Evolutionary conservation across 2,113 vertebrate species (phyloP).

Genomic region (Carlito syrichta): DNA sequence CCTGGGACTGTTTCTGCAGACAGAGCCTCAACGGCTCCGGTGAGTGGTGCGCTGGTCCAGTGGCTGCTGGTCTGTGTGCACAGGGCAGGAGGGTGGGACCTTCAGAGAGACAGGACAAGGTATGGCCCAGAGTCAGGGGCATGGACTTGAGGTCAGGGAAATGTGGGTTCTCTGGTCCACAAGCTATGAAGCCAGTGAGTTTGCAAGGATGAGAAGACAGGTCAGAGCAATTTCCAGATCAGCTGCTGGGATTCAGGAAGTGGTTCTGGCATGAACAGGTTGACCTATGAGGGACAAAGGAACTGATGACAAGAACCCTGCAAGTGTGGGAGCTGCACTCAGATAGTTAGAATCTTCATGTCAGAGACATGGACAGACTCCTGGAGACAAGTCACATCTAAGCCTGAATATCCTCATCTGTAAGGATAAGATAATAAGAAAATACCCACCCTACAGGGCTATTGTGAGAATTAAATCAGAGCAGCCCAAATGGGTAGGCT

Average conservation of each 20-base stretch:
- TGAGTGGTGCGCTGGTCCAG: neutral
- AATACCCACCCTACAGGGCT: neutral
- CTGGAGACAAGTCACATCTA: neutral
- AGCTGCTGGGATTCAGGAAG: neutral
- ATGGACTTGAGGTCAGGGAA: neutral
- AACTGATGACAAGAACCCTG: neutral
- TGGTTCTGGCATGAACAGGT: neutral
- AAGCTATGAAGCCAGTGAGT: neutral
- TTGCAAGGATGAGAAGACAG: neutral
- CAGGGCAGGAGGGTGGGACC: neutral
- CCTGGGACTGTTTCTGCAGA: constrained; percentile 64
- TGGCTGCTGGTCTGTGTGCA: no score
- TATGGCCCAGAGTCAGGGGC: neutral
- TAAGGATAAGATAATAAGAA: neutral
- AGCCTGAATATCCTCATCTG: neutral
- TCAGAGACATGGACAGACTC: no score
- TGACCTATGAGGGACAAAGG: neutral
- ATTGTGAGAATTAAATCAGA: neutral
- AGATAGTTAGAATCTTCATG: neutral
- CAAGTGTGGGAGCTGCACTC: neutral
- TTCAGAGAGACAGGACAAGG: neutral
- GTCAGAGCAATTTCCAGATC: no score
- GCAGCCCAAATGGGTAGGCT: neutral
- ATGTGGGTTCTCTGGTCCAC: neutral
- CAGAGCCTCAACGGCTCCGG: constrained; percentile 36